Base-by-base conservation (phyloP, 2,113 vertebrate genomes). In the Coptodon bakossiorum region DNA sequence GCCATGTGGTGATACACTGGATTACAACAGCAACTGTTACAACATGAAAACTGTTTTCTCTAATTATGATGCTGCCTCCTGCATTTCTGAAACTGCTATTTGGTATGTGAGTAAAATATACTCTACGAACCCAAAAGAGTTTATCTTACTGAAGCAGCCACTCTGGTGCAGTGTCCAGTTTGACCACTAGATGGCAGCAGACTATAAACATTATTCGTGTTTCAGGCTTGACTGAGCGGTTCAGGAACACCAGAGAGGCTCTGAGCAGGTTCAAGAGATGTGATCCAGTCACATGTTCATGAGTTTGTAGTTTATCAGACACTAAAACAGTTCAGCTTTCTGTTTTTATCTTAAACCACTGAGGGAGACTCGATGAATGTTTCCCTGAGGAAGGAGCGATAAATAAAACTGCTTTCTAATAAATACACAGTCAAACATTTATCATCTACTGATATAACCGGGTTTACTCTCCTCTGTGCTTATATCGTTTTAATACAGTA, bases 211-310 rank as follows among this genome's bases (percentile, higher is more conserved):
- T 10, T 19, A 6, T 10, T 53, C 9, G 2, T 53, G 19, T 53
- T 53, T 53, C 19, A 53, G 9, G 52, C n/a, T 54, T 12, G 52
- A 54, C 52, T 54, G n/a, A 22, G n/a, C 10, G 2, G 52, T 54
- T 54, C 52, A 54, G 52, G 9, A 22, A 22, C 52, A 6, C 52
- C 2, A 53, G 9, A 53, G 19, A 19, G 1, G 9, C 52, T 53
- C 52, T 53, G 52, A 53, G 52, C 52, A 53, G 52, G 0, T 53
- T 53, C 52, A 53, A 0, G 50, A n/a, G 52, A 54, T 54, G n/a
- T 54, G 53, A 1, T 54, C 52, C 10, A 54, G 10, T 6, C 1
- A 54, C 53, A 54, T 24, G 2, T 54, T 54, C 53, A 54, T 54
- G 53, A 54, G n/a, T 54, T 54, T 54, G 1, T 52, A 52, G 50